These are phyloP conservation scores for Tetramorium simillimum DNA, from an alignment of 1,140 invertebrate genomes.

Conservation along the genomic window DNA sequence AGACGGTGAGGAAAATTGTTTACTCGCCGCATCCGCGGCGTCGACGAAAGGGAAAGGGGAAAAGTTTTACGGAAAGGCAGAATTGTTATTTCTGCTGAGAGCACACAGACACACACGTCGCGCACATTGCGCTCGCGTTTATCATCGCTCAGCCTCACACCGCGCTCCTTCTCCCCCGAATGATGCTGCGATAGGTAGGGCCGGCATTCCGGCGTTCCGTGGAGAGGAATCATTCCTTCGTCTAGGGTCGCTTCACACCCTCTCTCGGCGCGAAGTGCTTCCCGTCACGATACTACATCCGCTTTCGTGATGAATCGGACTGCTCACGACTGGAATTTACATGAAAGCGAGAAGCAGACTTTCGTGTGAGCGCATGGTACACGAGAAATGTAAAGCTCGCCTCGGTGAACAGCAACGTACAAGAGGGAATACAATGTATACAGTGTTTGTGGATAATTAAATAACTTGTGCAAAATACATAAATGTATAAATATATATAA, in stretches of 20 bases:
- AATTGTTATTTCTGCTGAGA: conserved; percentile 46
- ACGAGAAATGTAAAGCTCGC: conserved; percentile 4
- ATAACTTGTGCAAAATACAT: neutral
- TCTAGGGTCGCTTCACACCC: conserved; percentile 29
- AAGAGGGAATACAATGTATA: neutral
- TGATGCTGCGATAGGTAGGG: conserved; percentile 40
- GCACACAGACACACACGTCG: neutral
- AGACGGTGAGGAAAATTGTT: conserved; percentile 46
- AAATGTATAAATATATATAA: neutral
- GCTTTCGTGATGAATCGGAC: conserved; percentile 53
- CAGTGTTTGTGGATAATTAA: conserved; percentile 9
- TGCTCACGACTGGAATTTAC: conserved; percentile 40
- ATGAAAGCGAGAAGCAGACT: conserved; percentile 38
- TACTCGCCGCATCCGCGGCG: conserved; percentile 5
- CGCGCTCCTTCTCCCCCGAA: neutral
- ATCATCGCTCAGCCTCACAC: neutral
- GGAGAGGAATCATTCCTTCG: conserved; percentile 21
- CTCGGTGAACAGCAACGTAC: neutral
- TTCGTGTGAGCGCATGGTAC: neutral
- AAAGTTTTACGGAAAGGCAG: conserved; percentile 33
- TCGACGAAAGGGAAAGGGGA: conserved; percentile 31
- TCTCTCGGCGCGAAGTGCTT: conserved; percentile 24
- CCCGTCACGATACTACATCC: conserved; percentile 45
- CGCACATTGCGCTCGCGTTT: neutral
- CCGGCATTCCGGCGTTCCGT: conserved; percentile 11